Percentiles rank a stretch among this genome's conserved stretches.
Conservation (phyloP, 1,140 invertebrate genomes). For the Chionoecetes opilio region DNA sequence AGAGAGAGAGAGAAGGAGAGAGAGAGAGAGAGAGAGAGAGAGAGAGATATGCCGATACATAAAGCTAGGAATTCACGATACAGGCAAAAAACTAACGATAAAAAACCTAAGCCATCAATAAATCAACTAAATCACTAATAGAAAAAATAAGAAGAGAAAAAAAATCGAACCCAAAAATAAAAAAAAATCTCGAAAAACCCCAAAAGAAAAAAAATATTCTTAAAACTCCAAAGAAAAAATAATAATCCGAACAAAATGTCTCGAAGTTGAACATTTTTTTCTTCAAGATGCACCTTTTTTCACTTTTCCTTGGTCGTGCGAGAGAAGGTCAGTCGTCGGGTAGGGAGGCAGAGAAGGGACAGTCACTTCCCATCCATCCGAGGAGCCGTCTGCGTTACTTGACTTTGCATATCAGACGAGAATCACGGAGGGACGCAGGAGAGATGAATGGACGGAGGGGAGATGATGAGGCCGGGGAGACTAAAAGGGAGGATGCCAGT, state of each 20-base stretch:
- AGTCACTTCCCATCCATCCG: not conserved
- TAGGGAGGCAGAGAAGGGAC: not conserved
- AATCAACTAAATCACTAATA: not conserved
- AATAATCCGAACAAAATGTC: too few species aligned
- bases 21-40: slow-evolving; percentile 45
- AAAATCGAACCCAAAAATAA: too few species aligned
- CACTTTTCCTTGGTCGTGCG: too few species aligned
- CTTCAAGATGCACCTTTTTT: too few species aligned
- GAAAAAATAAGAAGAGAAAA: not conserved
- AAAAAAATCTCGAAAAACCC: too few species aligned
- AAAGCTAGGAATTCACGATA: not conserved
- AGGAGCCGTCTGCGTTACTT: not conserved
- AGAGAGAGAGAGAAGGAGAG: slow-evolving; percentile 47
- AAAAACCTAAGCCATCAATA: not conserved
- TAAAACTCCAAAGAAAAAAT: too few species aligned
- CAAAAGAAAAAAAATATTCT: too few species aligned
- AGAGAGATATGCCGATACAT: not conserved
- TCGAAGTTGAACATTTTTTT: too few species aligned
- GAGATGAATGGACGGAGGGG: slow-evolving; percentile 25
- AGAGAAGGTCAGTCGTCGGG: not conserved
- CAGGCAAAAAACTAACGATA: not conserved
- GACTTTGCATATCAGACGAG: not conserved
- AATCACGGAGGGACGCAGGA: not conserved
- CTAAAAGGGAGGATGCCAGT: not conserved
- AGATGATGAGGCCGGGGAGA: not conserved